Conservation (phyloP, 2,113 vertebrate species). For the Numida meleagris region DNA sequence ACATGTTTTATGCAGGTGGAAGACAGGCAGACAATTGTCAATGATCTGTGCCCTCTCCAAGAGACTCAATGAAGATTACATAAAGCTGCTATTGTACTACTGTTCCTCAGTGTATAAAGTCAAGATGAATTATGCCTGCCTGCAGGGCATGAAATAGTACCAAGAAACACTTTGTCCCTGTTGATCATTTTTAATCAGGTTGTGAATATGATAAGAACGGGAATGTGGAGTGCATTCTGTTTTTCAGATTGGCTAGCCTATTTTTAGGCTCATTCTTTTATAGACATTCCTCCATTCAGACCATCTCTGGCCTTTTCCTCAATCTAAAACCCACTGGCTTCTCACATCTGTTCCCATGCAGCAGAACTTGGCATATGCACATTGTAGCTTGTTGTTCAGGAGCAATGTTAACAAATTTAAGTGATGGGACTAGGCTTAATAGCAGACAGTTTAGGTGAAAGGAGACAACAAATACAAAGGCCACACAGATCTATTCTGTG, state of each 20-base stretch:
- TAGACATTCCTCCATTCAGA: not conserved
- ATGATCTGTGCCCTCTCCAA: not conserved
- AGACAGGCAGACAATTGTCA: not conserved
- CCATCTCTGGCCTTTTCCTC: not conserved
- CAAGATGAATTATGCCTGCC: not conserved
- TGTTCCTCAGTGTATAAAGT: not conserved
- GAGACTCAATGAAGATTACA: not conserved
- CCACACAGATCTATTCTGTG: not conserved
- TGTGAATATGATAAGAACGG: not conserved
- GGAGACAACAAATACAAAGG: not conserved
- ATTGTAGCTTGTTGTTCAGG: not conserved
- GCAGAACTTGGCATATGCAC: not conserved
- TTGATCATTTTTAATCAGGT: not conserved
- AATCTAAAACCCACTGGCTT: not conserved
- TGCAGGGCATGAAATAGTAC: not conserved
- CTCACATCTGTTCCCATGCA: not conserved
- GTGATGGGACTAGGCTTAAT: not conserved
- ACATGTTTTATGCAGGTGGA: not conserved
- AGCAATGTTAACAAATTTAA: not conserved
- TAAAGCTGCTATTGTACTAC: not conserved
- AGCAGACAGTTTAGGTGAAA: not conserved
- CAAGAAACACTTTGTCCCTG: not conserved
- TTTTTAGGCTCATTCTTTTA: not conserved
- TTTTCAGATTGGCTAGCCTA: not conserved
- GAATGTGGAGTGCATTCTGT: not conserved